Percentiles rank a stretch among this genome's conserved stretches.
These are phyloP conservation scores for Pipistrellus nathusii DNA, from an alignment of 2,797 vertebrate genomes.

Conservation along the genomic window DNA sequence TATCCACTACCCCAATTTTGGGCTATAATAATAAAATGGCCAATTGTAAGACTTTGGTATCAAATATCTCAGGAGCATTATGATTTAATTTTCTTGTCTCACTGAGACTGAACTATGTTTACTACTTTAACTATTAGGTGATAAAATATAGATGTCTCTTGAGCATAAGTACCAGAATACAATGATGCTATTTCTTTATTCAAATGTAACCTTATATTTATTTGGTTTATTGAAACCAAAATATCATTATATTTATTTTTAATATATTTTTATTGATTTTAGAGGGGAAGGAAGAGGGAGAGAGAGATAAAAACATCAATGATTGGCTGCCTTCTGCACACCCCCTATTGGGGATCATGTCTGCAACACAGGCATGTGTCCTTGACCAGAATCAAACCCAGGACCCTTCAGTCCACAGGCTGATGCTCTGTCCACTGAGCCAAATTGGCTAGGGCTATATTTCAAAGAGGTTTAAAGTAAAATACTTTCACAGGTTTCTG, in stretches of 20 bases:
- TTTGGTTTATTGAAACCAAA: not conserved
- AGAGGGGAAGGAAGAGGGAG: no score
- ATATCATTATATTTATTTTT: not conserved
- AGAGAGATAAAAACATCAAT: no score
- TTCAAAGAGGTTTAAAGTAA: not conserved
- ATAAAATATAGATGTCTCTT: not conserved
- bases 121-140: not conserved
- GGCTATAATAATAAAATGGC: not conserved
- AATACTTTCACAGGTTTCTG: not conserved
- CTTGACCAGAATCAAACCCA: no score
- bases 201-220: not conserved
- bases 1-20: not conserved
- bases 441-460: not conserved
- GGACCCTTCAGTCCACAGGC: no score
- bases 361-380: no score
- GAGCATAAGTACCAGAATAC: not conserved
- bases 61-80: not conserved
- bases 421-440: no score
- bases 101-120: conserved; percentile 10
- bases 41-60: not conserved
- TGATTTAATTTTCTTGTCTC: not conserved
- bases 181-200: not conserved
- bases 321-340: no score
- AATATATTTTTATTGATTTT: no score
- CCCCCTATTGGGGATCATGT: no score